These are phyloP conservation scores for Hemibagrus wyckioides DNA, from an alignment of 2,113 vertebrate species.

Conservation along the genomic window DNA sequence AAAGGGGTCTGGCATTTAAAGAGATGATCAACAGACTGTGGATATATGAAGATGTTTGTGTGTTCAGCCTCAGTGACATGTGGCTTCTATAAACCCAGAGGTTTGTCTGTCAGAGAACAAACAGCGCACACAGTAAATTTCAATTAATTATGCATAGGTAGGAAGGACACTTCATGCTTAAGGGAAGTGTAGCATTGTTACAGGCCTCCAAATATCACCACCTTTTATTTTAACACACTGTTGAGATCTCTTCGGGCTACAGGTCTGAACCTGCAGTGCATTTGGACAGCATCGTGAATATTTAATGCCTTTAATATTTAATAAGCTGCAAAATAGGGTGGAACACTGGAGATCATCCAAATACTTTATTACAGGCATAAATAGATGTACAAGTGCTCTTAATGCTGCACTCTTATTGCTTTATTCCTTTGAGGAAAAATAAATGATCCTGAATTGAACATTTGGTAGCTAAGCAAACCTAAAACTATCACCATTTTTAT, in stretches of 20 bases:
- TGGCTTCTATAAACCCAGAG: conserved; percentile 33
- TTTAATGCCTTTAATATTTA: conserved; percentile 60
- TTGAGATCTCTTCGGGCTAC: conserved; percentile 16
- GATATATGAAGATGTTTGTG: conserved; percentile 3
- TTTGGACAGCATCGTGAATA: conserved; percentile 40
- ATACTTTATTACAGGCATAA: not conserved
- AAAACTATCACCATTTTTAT: not conserved
- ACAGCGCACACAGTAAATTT: conserved; percentile 26
- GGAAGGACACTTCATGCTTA: not conserved
- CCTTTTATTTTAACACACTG: not conserved
- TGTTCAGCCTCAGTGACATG: conserved; percentile 7
- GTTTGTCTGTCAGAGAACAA: conserved; percentile 17
- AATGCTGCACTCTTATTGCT: not conserved
- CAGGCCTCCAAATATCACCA: conserved; percentile 23
- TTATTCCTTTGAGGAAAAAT: too few relatives aligned
- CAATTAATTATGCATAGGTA: conserved; percentile 16
- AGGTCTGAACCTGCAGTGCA: conserved; percentile 43
- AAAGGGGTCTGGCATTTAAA: conserved; percentile 41
- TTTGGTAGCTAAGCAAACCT: not conserved
- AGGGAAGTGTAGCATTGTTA: not conserved
- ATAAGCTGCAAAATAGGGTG: conserved; percentile 31
- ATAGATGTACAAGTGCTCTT: not conserved
- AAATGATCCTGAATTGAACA: not conserved
- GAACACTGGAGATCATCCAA: not conserved
- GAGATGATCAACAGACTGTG: conserved; percentile 34